These are phyloP conservation scores for Yoshiicerus persimilis DNA, from an alignment of 1,140 invertebrate species.

Conservation along the genomic window DNA sequence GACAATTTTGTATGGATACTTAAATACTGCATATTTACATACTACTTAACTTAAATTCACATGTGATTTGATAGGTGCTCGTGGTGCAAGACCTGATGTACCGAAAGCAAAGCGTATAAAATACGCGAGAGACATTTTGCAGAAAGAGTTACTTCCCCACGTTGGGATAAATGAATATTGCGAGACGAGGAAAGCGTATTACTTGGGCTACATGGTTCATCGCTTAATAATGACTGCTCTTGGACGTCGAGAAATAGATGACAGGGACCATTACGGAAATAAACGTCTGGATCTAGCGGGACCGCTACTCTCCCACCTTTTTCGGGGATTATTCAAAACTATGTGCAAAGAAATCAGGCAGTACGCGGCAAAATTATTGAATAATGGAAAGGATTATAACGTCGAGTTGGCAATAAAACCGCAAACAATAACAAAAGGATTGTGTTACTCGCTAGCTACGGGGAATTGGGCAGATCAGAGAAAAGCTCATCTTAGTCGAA, in stretches of 20 bases:
- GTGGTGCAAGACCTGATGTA: neutral
- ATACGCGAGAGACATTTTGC: neutral
- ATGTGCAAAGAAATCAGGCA: constrained; percentile 60
- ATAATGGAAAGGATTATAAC: neutral
- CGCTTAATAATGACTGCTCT: constrained; percentile 86
- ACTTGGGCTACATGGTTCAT: constrained; percentile 97
- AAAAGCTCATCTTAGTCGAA: neutral
- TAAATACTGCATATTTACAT: neutral
- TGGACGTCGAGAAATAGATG: constrained; percentile 89
- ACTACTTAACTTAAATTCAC: neutral
- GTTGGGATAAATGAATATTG: constrained; percentile 97
- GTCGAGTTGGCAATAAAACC: neutral
- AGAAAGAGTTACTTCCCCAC: constrained; percentile 95
- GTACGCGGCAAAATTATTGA: constrained; percentile 8
- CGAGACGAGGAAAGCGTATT: constrained; percentile 98
- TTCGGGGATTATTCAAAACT: constrained; percentile 54
- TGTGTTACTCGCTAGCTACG: constrained; percentile 94
- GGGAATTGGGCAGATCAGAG: constrained; percentile 93
- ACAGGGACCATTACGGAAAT: constrained; percentile 99
- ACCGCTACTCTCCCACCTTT: constrained; percentile 89
- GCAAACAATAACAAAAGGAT: constrained; percentile 88
- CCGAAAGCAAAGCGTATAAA: neutral
- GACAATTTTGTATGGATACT: neutral
- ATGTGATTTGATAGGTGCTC: neutral
- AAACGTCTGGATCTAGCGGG: constrained; percentile 96